phyloP scores from a whole-genome alignment of 92 coral and sea anemone genomes.

The Actinostola sp. region DNA sequence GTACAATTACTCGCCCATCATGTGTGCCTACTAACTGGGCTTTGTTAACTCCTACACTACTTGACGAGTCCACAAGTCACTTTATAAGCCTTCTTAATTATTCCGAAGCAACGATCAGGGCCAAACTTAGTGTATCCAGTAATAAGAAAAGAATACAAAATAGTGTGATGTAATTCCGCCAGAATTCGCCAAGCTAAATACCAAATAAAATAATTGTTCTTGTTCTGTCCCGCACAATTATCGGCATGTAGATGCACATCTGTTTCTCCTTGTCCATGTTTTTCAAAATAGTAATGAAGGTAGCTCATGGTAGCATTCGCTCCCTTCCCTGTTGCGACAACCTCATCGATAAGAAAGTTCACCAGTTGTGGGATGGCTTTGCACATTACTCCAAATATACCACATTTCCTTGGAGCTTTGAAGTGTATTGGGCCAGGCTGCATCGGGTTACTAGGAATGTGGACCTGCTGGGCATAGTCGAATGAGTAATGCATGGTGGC shows the following conservation, averaged over 20 bases:
- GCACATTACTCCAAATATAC: slow-evolving; percentile 50
- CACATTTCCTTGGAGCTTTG: slow-evolving; percentile 58
- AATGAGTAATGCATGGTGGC: slow-evolving; percentile 50
- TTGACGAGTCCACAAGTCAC: slow-evolving; percentile 47
- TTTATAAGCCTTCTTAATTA: slow-evolving; percentile 28
- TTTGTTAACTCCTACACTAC: slow-evolving; percentile 26
- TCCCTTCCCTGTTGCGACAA: slow-evolving; percentile 44
- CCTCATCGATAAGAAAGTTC: slow-evolving; percentile 54
- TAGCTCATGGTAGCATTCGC: slow-evolving; percentile 43
- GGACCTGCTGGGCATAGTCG: slow-evolving; percentile 70
- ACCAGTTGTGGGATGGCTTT: slow-evolving; percentile 65
- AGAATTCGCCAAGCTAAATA: slow-evolving; percentile 34
- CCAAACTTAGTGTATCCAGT: slow-evolving; percentile 64
- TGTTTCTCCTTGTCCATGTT: slow-evolving; percentile 47
- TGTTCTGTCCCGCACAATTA: slow-evolving; percentile 54
- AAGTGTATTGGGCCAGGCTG: slow-evolving; percentile 61
- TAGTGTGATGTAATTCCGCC: slow-evolving; percentile 26
- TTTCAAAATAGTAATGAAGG: slow-evolving; percentile 34
- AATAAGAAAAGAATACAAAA: slow-evolving; percentile 29
- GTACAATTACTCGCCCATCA: slow-evolving; percentile 52
- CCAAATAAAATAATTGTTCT: slow-evolving; percentile 50
- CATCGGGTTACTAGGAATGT: slow-evolving; percentile 40
- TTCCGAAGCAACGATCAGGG: slow-evolving; percentile 66
- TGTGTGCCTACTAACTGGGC: slow-evolving; percentile 61
- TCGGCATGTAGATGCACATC: slow-evolving; percentile 52